phyloP scores from a whole-genome alignment of 2,888 invertebrate genomes.

The Tetragonula carbonaria region DNA sequence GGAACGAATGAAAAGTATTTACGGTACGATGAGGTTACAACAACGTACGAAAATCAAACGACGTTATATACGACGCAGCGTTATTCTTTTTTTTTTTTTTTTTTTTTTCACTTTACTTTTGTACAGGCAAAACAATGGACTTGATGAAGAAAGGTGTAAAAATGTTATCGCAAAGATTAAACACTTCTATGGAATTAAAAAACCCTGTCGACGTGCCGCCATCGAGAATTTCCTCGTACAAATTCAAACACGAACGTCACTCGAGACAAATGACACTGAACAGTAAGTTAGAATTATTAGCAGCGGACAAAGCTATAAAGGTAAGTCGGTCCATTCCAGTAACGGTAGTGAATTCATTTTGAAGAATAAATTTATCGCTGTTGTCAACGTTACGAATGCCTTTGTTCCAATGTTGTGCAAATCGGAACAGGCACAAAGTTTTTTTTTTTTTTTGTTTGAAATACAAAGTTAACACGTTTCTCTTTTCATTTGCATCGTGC shows the following conservation, averaged over 20 bases:
- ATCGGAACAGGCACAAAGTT: background rate
- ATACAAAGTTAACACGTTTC: background rate
- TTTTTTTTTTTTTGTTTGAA: background rate
- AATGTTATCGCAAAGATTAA: slow-evolving; percentile 61
- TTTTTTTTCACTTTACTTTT: background rate
- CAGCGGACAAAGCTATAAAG: slow-evolving; percentile 63
- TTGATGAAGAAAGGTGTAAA: slow-evolving; percentile 75
- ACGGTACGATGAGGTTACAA: slow-evolving; percentile 73
- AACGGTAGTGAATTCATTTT: background rate
- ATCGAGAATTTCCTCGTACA: slow-evolving; percentile 14
- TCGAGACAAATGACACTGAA: slow-evolving; percentile 76
- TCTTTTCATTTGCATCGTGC: background rate
- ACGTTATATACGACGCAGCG: background rate
- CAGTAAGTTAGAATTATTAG: slow-evolving; percentile 69
- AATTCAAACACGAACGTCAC: slow-evolving; percentile 43
- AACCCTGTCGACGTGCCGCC: slow-evolving; percentile 42
- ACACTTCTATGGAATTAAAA: slow-evolving; percentile 51
- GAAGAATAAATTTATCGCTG: background rate
- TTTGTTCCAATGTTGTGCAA: background rate
- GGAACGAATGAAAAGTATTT: slow-evolving; percentile 76
- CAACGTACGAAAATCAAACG: background rate
- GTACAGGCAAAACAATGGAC: slow-evolving; percentile 72
- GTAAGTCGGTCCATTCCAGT: slow-evolving; percentile 53
- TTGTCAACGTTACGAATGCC: no score
- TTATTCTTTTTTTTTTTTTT: no score